Base-by-base conservation (phyloP, 2,888 invertebrate genomes). In the Folsomia manolachei region DNA sequence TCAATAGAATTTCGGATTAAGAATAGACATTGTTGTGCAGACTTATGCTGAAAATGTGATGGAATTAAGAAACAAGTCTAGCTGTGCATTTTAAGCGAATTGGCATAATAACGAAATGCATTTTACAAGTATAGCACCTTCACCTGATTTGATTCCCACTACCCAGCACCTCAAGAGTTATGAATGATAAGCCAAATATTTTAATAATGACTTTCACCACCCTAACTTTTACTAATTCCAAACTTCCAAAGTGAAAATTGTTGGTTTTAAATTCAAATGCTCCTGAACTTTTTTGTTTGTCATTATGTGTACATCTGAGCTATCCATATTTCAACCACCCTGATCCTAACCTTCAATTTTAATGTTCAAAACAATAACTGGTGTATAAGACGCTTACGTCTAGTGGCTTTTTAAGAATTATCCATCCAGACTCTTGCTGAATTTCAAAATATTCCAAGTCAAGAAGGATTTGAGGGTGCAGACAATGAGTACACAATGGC, bases 391-490 rank as follows among this genome's bases (percentile, higher is more conserved):
- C 67, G 67, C 95, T 95, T 92, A 95, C 95, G 90, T 95, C 95
- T 83, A 97, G 87, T 71, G 95, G 94, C 85, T 95, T 95, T 87
- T 93, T 94, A 82, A 97, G 87, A 75, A 94, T 93, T 83, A 97
- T 96, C 95, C 96, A 97, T 83, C 97, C 97, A 82, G 95, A 95
- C 84, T 96, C 95, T 81, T 94, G 91, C 86, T 97, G 96, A 82
- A 98, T 95, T 84, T 93, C 93, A 85, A 99, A 98, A 86, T 97
- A 95, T 83, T 95, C 94, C 83, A 96, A 88, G 85, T 94, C 94
- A 69, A n/a, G 91, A 90, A 14, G 93, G 91, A 84, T 95, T 94
- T 82, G 91, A 91, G 1, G 94, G 93, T 56, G 95, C 93, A 82
- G 92, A 94, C 81, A 97, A 86, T 61, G 94, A 92, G 84, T 96